These are phyloP conservation scores for Triplophysa yarkandensis DNA, from an alignment of 2,797 vertebrate genomes.

Conservation along the genomic window DNA sequence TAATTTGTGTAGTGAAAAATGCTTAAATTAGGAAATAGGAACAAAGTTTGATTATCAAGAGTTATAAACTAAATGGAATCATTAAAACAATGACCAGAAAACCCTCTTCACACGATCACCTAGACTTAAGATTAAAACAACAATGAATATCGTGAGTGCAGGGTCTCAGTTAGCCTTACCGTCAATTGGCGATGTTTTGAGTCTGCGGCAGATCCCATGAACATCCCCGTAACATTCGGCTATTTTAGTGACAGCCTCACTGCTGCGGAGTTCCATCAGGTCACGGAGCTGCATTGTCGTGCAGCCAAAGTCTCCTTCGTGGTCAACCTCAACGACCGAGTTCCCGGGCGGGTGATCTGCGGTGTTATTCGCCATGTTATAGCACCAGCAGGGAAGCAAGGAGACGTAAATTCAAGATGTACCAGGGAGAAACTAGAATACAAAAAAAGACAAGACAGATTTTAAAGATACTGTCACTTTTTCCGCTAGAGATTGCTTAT, in stretches of 20 bases:
- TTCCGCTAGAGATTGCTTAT: too few relatives aligned
- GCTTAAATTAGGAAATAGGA: conserved; percentile 6
- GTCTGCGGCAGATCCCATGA: conserved; percentile 83
- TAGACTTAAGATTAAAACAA: not conserved
- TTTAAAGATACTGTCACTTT: conserved; percentile 26
- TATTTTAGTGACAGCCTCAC: conserved; percentile 84
- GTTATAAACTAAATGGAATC: not conserved
- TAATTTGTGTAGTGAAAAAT: too few relatives aligned
- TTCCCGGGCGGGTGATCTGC: conserved; percentile 87
- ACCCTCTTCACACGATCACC: not conserved
- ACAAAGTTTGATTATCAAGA: not conserved
- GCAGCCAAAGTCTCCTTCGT: conserved; percentile 88
- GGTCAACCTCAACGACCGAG: conserved; percentile 82
- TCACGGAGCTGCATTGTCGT: conserved; percentile 80
- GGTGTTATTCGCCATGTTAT: conserved; percentile 89
- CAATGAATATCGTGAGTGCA: not conserved
- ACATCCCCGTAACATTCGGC: conserved; percentile 80
- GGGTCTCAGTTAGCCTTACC: conserved; percentile 72
- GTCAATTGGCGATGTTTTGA: conserved; percentile 92
- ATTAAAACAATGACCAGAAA: conserved; percentile 8
- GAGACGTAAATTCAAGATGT: conserved; percentile 73
- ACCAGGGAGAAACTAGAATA: conserved; percentile 72
- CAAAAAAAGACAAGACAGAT: too few relatives aligned
- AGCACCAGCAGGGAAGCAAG: conserved; percentile 74
- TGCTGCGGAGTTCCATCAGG: conserved; percentile 90